Conservation (phyloP, 2,888 invertebrate genomes). For the Dicycla oo region DNA sequence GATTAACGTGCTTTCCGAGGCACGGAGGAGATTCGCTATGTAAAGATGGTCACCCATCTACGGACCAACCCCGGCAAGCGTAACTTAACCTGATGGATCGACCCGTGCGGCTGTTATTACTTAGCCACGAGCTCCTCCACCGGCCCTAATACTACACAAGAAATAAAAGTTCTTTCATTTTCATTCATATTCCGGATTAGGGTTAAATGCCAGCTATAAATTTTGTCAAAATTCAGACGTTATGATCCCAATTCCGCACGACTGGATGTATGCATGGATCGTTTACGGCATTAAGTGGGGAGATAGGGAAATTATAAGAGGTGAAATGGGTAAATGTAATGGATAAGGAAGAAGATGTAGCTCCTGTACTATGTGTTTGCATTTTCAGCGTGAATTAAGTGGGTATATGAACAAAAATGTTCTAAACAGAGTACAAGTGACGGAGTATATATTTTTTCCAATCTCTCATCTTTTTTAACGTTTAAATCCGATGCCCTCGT, state of each 20-base stretch:
- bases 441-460: background rate
- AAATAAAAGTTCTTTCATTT: slow-evolving; percentile 47
- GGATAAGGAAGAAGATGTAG: slow-evolving; percentile 18
- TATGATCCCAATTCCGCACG: slow-evolving; percentile 60
- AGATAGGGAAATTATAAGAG: slow-evolving; percentile 58
- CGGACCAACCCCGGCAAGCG: too few relatives aligned
- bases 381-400: background rate
- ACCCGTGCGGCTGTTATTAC: too few relatives aligned
- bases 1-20: too few relatives aligned
- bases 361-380: background rate
- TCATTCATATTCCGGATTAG: slow-evolving; percentile 49
- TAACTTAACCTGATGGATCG: too few relatives aligned
- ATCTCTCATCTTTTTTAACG: background rate
- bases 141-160: slow-evolving; percentile 11
- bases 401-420: background rate
- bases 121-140: too few relatives aligned
- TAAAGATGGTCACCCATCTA: too few relatives aligned
- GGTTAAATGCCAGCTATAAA: slow-evolving; percentile 57
- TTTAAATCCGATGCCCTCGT: background rate
- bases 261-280: slow-evolving; percentile 53
- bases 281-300: slow-evolving; percentile 55
- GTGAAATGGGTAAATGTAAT: slow-evolving; percentile 31
- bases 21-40: too few relatives aligned
- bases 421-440: background rate
- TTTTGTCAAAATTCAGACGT: slow-evolving; percentile 59